phyloP scores from a whole-genome alignment of 2,797 vertebrate genomes.

The Acanthopagrus latus region DNA sequence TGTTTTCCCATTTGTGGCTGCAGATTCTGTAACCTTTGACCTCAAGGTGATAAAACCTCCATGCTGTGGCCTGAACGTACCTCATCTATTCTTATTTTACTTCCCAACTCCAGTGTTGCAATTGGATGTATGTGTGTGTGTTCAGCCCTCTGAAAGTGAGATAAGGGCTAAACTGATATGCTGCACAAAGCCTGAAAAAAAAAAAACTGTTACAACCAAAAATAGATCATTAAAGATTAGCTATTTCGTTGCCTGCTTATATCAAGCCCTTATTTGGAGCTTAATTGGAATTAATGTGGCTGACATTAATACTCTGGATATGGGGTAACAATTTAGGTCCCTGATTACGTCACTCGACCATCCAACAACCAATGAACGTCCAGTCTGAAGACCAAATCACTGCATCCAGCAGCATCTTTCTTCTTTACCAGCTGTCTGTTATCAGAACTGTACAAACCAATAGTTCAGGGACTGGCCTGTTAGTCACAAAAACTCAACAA shows the following conservation, averaged over 20 bases:
- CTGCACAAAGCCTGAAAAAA: neutral
- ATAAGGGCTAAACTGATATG: neutral
- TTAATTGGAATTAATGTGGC: neutral
- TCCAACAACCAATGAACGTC: neutral
- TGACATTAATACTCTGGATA: conserved; percentile 5
- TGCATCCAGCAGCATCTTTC: neutral
- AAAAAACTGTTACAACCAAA: neutral
- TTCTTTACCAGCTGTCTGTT: too few relatives aligned
- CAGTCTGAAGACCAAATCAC: neutral
- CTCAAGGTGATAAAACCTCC: neutral
- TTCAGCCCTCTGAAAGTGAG: neutral
- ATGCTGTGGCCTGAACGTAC: neutral
- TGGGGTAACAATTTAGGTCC: neutral
- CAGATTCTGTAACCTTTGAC: neutral
- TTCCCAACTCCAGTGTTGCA: neutral
- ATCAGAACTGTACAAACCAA: too few relatives aligned
- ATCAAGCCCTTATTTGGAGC: conserved; percentile 3
- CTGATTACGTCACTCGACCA: neutral
- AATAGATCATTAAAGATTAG: conserved; percentile 16
- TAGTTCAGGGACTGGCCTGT: too few relatives aligned
- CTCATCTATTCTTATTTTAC: neutral
- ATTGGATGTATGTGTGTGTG: neutral
- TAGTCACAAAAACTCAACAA: too few relatives aligned
- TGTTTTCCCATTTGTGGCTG: neutral
- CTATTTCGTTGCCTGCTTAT: neutral